Evolutionary conservation across 2,113 vertebrate genomes (phyloP), one percentile per base, ranked within the genome.

Genomic region (Etheostoma cragini): DNA sequence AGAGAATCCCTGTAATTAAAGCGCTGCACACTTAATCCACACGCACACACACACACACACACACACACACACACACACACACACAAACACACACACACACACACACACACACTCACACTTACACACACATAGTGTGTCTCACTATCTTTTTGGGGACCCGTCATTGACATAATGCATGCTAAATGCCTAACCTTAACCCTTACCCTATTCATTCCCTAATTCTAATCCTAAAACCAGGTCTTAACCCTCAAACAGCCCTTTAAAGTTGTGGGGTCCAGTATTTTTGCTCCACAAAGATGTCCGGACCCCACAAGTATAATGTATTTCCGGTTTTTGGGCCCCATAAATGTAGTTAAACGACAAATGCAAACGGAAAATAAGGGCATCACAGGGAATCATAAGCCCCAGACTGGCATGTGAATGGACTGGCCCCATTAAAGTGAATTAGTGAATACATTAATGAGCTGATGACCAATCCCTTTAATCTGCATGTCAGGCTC

Each of bases 1-100:
- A 89, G 85, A 86, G 82, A 84, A 82, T 86, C 77, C 62, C 72
- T 70, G 61, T 91, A 86, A 89, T 91, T 72, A 90, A 89, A 83
- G 81, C 81, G 46, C 69, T 47, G 72, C 77, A 84, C 74, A 82
- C 76, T 79, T 82, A 84, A 86, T 81, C 76, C 82, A 42, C 69
- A 46, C 68, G 26, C 71, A 52, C 75, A 67, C 72, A 21, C 47
- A 11, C 64, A 57, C 77, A 47, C 54, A 16, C 70, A 53, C 57
- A 50, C 67, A 75, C 61, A 56, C 58, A 42, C 72, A 50, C 64
- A 62, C 74, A 49, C 49, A 14, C 68, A 69, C 72, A 54, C 66
- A 78, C 64, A 52, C 65, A 78, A 80, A 76, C 69, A 65, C 82
- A 42, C 69, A 46, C 68, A 33, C 71, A 52, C 75, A 67, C 72